Evolutionary conservation across 2,797 vertebrate genomes (phyloP).

Genomic region (Pelobates cultripes): DNA sequence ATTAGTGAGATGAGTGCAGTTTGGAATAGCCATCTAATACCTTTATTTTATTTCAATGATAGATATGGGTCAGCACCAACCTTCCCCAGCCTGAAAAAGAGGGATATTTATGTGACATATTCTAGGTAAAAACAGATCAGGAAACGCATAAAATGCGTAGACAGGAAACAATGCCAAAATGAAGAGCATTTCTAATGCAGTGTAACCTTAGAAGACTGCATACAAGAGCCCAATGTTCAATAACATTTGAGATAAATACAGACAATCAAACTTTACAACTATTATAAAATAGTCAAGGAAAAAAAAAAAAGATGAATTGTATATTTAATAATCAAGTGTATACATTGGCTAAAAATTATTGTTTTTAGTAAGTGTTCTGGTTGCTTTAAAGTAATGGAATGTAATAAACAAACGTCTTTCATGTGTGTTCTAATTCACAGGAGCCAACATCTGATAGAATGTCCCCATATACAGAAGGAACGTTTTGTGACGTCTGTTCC

Average conservation of each 20-base stretch:
- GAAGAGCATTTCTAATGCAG: neutral
- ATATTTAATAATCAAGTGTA: no score
- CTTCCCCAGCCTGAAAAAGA: conserved; percentile 46
- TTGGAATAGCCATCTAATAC: conserved; percentile 29
- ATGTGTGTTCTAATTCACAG: no score
- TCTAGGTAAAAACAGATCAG: conserved; percentile 11
- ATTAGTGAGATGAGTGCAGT: conserved; percentile 52
- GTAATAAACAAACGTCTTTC: no score
- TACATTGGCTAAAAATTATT: no score
- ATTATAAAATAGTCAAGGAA: no score
- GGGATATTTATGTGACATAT: conserved; percentile 40
- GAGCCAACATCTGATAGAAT: no score
- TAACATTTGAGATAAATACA: neutral
- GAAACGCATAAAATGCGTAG: conserved; percentile 1
- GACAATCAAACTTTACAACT: neutral
- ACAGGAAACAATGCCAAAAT: conserved; percentile 11
- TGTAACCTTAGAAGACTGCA: conserved; percentile 4
- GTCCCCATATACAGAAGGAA: no score
- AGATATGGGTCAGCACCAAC: conserved; percentile 49
- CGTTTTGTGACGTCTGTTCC: no score
- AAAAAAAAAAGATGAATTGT: no score
- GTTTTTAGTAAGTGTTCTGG: no score
- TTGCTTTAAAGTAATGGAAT: no score
- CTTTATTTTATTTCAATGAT: conserved; percentile 25
- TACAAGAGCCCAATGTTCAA: neutral